A percentile compares a stretch with the other conserved stretches of the same genome.
Conservation (phyloP, 2,113 vertebrate species). For the Sceloporus undulatus region DNA sequence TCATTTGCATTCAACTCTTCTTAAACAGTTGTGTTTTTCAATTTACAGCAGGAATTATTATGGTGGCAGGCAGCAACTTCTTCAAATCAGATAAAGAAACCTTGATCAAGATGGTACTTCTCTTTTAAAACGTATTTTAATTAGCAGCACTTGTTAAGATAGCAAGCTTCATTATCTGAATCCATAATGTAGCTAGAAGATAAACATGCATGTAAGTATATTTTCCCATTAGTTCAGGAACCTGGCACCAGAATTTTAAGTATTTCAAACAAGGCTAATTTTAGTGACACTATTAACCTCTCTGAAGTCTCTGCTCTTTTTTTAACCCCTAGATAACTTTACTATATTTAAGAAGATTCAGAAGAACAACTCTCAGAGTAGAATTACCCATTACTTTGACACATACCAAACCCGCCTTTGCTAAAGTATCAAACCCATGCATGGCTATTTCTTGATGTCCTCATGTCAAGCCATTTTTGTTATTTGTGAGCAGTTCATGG, state of each 20-base stretch:
- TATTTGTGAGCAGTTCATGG: background rate
- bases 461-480: background rate
- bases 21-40: constrained; percentile 17
- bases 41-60: constrained; percentile 24
- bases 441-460: background rate
- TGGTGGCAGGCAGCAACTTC: fast-evolving
- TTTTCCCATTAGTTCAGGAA: constrained; percentile 30
- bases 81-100: constrained; percentile 32
- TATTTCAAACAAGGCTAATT: constrained; percentile 2
- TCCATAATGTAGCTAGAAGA: constrained; percentile 5
- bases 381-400: background rate
- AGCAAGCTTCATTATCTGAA: background rate
- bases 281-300: background rate
- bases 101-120: constrained; percentile 33
- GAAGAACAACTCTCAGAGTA: background rate
- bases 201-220: background rate
- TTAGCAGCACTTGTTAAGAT: constrained; percentile 23
- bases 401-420: background rate
- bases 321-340: constrained; percentile 1
- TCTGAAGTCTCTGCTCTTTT: background rate
- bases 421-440: background rate
- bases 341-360: constrained; percentile 31
- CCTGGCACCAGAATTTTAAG: constrained; percentile 1
- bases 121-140: constrained; percentile 34
- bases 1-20: constrained; percentile 17